phyloP scores from a whole-genome alignment of 2,888 invertebrate species.

The Meandrusa payeni region DNA sequence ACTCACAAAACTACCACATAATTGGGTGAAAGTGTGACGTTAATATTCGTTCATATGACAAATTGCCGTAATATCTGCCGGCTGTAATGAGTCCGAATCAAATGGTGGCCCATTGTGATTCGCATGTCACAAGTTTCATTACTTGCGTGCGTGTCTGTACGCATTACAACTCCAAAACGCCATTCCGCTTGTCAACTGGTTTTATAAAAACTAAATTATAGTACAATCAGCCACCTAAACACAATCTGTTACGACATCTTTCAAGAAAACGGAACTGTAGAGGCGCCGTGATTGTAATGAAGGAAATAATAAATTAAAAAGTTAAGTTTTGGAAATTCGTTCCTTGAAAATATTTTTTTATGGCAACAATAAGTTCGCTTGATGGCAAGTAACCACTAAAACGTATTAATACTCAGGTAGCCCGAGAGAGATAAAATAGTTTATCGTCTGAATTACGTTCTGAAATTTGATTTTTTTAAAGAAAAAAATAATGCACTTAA shows the following conservation, averaged over 20 bases:
- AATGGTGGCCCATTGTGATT: constrained; percentile 56
- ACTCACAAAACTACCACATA: constrained; percentile 56
- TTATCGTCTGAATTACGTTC: no score
- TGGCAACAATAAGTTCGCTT: no score
- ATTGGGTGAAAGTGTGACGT: constrained; percentile 74
- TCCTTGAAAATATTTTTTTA: no score
- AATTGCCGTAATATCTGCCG: constrained; percentile 54
- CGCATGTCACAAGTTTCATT: constrained; percentile 56
- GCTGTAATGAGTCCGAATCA: constrained; percentile 58
- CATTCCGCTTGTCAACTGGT: constrained; percentile 33
- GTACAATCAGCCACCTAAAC: constrained; percentile 27
- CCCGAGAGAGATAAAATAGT: no score
- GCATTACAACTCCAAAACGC: constrained; percentile 38
- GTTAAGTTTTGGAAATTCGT: neutral
- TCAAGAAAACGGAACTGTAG: constrained; percentile 29
- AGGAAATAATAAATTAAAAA: constrained; percentile 16
- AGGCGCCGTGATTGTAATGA: constrained; percentile 9
- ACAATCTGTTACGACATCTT: constrained; percentile 31
- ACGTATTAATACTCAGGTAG: no score
- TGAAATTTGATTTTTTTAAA: no score
- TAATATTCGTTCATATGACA: constrained; percentile 71
- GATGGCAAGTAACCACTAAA: no score
- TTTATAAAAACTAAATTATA: constrained; percentile 32
- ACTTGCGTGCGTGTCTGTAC: constrained; percentile 40
- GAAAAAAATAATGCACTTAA: no score